Percentiles rank a stretch among this genome's conserved stretches.
Evolutionary conservation across 2,797 vertebrate genomes (phyloP).

Genomic region (Peromyscus aztecus): DNA sequence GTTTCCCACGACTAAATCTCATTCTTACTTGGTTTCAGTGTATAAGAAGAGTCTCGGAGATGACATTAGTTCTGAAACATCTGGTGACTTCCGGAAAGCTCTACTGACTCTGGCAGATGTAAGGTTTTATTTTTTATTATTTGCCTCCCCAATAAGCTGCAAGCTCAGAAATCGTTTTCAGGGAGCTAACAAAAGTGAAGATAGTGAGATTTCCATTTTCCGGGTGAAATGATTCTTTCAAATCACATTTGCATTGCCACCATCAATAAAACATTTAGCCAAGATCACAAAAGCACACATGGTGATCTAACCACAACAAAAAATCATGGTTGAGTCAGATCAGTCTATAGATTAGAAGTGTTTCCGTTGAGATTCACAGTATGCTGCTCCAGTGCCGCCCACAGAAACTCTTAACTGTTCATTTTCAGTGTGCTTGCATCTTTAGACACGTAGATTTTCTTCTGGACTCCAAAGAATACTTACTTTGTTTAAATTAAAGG

Average conservation of each 20-base stretch:
- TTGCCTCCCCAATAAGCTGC: neutral
- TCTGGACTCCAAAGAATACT: neutral
- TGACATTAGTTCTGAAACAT: constrained; percentile 92
- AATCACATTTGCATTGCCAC: neutral
- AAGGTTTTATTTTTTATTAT: constrained; percentile 62
- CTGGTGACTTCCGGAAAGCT: constrained; percentile 91
- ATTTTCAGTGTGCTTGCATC: neutral
- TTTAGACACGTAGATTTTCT: constrained; percentile 45
- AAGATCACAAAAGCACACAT: neutral
- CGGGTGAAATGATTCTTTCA: neutral
- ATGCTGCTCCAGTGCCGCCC: neutral
- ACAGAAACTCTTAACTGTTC: neutral
- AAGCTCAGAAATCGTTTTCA: constrained; percentile 5
- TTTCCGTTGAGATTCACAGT: neutral
- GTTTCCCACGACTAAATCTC: neutral
- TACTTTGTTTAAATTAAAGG: constrained; percentile 37
- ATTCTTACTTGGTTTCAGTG: constrained; percentile 85
- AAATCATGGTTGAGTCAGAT: neutral
- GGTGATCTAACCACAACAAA: neutral
- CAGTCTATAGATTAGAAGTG: neutral
- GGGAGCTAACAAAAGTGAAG: neutral
- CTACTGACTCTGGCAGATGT: constrained; percentile 93
- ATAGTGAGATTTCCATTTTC: neutral
- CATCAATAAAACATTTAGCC: neutral
- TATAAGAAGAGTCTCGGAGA: constrained; percentile 89